Base-by-base conservation (phyloP, 2,888 invertebrate genomes). In the Hirtodrosophila histrioides region DNA sequence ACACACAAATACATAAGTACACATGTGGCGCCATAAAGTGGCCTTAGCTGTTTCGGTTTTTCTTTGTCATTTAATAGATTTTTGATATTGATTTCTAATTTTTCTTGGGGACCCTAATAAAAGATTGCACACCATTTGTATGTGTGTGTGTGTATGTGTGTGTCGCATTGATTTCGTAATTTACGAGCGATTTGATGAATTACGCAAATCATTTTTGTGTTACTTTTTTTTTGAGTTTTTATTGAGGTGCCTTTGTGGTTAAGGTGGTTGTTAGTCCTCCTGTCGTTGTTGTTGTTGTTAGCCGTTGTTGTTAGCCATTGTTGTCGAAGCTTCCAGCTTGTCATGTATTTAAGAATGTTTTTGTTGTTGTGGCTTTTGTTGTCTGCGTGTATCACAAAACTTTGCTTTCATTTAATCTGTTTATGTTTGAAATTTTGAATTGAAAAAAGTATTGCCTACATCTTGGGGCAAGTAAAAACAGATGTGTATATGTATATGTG, bases 51-150 rank as follows among this genome's bases (percentile, higher is more conserved):
- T 57, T 60, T 63, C 29, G 44, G 50, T 62, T 70, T 72, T 46
- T 54, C 36, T 69, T 78, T 81, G 82, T 71, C 71, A 84, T 69
- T 75, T 69, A 75, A 73, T 73, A 81, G 70, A 78, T 74, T 79
- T 68, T 48, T 61, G 56, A 58, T 83, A 83, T 84, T 83, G 87
- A 83, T 81, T 83, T 73, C 61, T 74, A 74, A 86, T 84, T 75
- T 82, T 80, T 71, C 40, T 55, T 65, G 33, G 7, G 24, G 36
- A 54, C 67, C 61, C 65, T 54, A 67, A 66, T 67, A 64, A 62
- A 31, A 75, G 74, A 61, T 53, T 33, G 40, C 40, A 29, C 27
- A 43, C 35, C 5, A 11, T 24, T 24, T 17, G 23, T 10, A 23
- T 11, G 39, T 36, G 43, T 66, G 51, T 58, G 31, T 35, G 51